phyloP scores from a whole-genome alignment of 2,113 vertebrate genomes.

The Campylomormyrus tamandua region DNA sequence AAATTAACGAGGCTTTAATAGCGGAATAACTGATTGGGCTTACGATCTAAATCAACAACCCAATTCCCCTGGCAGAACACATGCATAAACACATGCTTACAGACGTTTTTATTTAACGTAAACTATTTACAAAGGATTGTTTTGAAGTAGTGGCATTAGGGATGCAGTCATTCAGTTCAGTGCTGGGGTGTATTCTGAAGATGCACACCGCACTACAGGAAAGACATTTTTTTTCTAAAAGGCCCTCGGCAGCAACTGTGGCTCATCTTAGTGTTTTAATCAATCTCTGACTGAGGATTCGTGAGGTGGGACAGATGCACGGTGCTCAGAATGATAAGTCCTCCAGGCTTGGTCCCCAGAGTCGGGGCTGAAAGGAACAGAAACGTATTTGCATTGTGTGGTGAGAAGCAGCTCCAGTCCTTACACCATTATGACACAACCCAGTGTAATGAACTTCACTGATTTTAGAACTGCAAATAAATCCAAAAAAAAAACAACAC shows the following conservation, averaged over 20 bases:
- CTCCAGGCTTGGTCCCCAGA: slow-evolving; percentile 5
- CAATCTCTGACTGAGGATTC: slow-evolving; percentile 16
- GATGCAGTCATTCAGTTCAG: background rate
- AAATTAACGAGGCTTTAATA: background rate
- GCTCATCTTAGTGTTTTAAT: slow-evolving; percentile 24
- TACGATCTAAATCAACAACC: background rate
- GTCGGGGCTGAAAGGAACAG: background rate
- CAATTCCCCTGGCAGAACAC: background rate
- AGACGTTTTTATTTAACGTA: background rate
- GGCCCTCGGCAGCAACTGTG: slow-evolving; percentile 6
- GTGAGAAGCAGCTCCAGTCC: background rate
- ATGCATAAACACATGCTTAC: background rate
- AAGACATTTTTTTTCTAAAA: background rate
- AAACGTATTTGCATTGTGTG: background rate
- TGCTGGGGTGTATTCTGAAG: background rate
- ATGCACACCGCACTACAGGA: background rate
- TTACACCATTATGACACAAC: background rate
- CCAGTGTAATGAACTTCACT: slow-evolving; percentile 3
- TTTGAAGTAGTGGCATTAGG: background rate
- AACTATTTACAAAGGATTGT: background rate
- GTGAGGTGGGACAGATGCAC: slow-evolving; percentile 17
- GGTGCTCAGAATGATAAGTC: slow-evolving; percentile 23
- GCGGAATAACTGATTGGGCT: background rate
- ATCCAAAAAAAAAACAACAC: background rate
- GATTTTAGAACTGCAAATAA: slow-evolving; percentile 1